Conservation (phyloP, 2,888 invertebrate species). For the Trichacis sp. region DNA sequence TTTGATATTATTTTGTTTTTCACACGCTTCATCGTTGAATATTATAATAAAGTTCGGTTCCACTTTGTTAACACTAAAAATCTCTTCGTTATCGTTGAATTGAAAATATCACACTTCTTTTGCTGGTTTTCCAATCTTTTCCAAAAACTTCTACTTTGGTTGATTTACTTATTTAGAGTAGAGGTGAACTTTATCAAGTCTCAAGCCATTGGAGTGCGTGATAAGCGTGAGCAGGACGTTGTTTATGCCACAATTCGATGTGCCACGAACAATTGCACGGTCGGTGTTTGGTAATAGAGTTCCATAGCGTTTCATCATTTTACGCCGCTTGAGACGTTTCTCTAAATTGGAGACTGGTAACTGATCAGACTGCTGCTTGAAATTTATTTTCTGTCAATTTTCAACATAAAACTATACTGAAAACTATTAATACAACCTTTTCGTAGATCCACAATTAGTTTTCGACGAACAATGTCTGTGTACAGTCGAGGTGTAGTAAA, state of each 20-base stretch:
- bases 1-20: conserved; percentile 36
- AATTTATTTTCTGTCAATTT: no score
- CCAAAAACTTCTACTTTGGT: conserved; percentile 51
- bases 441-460: background rate
- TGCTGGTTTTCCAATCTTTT: conserved; percentile 40
- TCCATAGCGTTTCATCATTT: conserved; percentile 25
- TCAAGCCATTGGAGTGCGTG: conserved; percentile 54
- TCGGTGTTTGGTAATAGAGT: conserved; percentile 31
- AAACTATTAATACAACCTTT: background rate
- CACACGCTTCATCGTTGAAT: conserved; percentile 63
- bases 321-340: background rate
- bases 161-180: conserved; percentile 56
- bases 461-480: background rate
- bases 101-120: conserved; percentile 18
- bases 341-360: conserved; percentile 25
- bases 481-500: conserved; percentile 11
- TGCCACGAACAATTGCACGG: conserved; percentile 53
- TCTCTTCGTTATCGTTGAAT: conserved; percentile 11
- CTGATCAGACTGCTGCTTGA: conserved; percentile 8
- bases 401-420: background rate
- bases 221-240: conserved; percentile 58
- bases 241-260: conserved; percentile 62
- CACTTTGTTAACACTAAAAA: background rate
- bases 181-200: conserved; percentile 62
- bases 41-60: conserved; percentile 51